phyloP scores from a whole-genome alignment of 2,888 invertebrate species.

The Volucella bombylans region DNA sequence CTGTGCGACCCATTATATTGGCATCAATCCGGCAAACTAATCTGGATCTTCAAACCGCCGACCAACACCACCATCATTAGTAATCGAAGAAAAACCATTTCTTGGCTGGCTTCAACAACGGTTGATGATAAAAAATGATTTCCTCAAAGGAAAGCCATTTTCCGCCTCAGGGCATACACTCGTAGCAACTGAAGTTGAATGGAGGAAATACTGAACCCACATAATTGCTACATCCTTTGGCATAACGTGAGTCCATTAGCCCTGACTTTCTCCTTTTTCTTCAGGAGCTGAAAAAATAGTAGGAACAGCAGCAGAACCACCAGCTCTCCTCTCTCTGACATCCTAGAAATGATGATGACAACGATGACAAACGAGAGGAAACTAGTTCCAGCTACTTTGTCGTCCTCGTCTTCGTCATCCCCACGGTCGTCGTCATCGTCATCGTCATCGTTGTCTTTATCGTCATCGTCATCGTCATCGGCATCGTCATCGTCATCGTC shows the following conservation, averaged over 20 bases:
- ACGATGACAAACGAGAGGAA: conserved; percentile 70
- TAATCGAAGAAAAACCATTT: conserved; percentile 67
- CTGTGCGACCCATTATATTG: conserved; percentile 46
- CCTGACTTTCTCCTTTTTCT: conserved; percentile 35
- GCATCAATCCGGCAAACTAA: conserved; percentile 61
- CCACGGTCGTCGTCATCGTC: neutral
- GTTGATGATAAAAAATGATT: conserved; percentile 67
- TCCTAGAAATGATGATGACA: conserved; percentile 68
- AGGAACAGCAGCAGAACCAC: conserved; percentile 35
- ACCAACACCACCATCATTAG: conserved; percentile 57
- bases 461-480: neutral
- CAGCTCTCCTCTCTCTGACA: conserved; percentile 54
- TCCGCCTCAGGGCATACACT: conserved; percentile 52
- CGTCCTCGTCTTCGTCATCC: conserved; percentile 9
- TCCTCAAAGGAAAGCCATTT: conserved; percentile 67
- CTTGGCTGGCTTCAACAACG: conserved; percentile 60
- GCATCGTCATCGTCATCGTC: conserved; percentile 10
- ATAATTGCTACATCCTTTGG: conserved; percentile 72
- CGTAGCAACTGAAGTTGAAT: conserved; percentile 38
- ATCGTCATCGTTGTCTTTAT: conserved; percentile 19
- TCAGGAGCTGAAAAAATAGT: conserved; percentile 9
- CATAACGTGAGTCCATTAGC: conserved; percentile 71
- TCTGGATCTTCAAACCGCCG: conserved; percentile 17
- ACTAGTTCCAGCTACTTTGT: conserved; percentile 58
- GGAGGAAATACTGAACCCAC: conserved; percentile 63